Conservation (phyloP, 1,140 invertebrate genomes). For the Hermetia illucens region DNA sequence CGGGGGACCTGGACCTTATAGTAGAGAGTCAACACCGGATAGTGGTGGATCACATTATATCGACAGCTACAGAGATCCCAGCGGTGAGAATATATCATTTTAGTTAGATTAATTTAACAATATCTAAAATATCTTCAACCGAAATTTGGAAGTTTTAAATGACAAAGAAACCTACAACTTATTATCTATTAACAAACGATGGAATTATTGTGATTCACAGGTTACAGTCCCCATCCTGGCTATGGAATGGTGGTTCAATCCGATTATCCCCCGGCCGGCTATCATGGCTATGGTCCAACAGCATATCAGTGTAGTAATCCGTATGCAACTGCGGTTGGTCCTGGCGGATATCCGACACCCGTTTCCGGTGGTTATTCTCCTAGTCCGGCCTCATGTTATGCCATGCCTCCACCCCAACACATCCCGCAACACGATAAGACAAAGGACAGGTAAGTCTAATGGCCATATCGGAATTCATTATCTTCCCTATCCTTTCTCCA, state of each 20-base stretch:
- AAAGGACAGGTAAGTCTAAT: conserved; percentile 55
- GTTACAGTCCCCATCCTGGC: conserved; percentile 70
- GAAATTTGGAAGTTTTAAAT: conserved; percentile 1
- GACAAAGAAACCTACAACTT: neutral
- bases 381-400: conserved; percentile 56
- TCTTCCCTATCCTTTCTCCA: neutral
- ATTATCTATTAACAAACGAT: neutral
- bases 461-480: neutral
- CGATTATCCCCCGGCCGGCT: conserved; percentile 61
- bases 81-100: conserved; percentile 40
- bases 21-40: conserved; percentile 69
- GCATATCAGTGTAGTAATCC: conserved; percentile 40
- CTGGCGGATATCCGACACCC: conserved; percentile 42
- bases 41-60: conserved; percentile 72
- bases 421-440: conserved; percentile 59
- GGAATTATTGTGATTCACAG: conserved; percentile 28
- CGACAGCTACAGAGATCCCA: conserved; percentile 67
- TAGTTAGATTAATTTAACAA: neutral
- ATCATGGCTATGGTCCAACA: conserved; percentile 54
- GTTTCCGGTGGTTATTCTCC: conserved; percentile 56
- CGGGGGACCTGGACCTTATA: conserved; percentile 39
- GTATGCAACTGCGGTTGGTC: conserved; percentile 28
- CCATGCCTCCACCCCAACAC: conserved; percentile 64
- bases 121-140: neutral
- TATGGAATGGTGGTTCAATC: conserved; percentile 64